Base-by-base conservation (phyloP, 2,888 invertebrate genomes). In the Auanema sp. region DNA sequence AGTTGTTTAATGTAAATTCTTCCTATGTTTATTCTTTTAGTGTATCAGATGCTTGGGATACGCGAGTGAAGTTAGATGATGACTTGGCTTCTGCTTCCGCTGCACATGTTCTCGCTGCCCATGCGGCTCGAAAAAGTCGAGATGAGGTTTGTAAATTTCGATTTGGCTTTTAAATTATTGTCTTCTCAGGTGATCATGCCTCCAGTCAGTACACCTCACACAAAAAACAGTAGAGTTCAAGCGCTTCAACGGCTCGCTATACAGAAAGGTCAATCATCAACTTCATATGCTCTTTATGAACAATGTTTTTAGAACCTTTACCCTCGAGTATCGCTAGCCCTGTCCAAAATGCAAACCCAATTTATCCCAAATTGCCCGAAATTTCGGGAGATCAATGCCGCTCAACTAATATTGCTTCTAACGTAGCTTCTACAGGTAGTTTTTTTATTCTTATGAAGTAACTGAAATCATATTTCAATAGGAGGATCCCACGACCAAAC, bases 1-100 rank as follows among this genome's bases (percentile, higher is more conserved):
- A 18, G 24, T 14, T 52, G 16, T 52, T 24, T 23, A 8, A 21
- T 52, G 4, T 52, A 18, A 5, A 8, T 21, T 52, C 24, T 10
- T 52, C 21, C 18, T 5, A n/a, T n/a, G n/a, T n/a, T n/a, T n/a
- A n/a, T n/a, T n/a, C 49, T 70, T 79, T 52, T 66, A 82, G 82
- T 67, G 82, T 83, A 14, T 81, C 80, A 8, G 82, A 82, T 64
- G 81, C 79, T 21, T 82, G 82, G 82, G 80, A 80, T 57, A 72
- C 79, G 6, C 72, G 73, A 23, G 77, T 83, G 8, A 64, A 70
- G 44, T 70, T 83, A 25, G 80, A 82, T 58, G 77, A 74, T 58
- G 66, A 70, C 4, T 59, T 78, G 47, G 81, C 75, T 23, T 72
- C 75, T 5, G 72, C 76, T 2, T 77, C 80, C 0, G 82, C 82